phyloP scores from a whole-genome alignment of 1,140 invertebrate genomes.

The Saccostrea cuccullata region DNA sequence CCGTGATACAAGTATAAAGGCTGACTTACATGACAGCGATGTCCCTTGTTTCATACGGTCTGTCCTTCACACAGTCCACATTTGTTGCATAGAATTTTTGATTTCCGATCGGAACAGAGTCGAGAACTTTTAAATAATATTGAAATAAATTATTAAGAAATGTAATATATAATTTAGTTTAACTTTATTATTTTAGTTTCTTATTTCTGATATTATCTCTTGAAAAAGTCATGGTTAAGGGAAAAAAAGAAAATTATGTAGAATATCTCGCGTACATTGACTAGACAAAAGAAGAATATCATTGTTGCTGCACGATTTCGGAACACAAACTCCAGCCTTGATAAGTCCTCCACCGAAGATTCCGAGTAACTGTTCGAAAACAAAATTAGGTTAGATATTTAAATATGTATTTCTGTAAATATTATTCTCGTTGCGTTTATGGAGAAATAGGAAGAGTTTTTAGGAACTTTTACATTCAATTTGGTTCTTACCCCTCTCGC shows the following conservation, averaged over 20 bases:
- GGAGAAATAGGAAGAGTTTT: neutral
- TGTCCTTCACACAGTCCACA: neutral
- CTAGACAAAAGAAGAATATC: neutral
- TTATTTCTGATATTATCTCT: neutral
- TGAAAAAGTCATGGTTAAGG: neutral
- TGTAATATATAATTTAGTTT: neutral
- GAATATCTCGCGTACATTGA: neutral
- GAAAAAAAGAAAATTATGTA: neutral
- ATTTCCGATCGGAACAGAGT: neutral
- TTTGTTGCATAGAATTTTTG: neutral
- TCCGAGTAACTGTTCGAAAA: neutral
- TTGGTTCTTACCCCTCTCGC: neutral
- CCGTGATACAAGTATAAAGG: no score
- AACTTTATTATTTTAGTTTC: neutral
- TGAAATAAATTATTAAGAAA: neutral
- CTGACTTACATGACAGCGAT: neutral
- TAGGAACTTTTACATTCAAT: neutral
- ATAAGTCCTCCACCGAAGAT: neutral
- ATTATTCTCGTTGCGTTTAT: neutral
- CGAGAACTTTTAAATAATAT: neutral
- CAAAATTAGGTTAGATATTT: neutral
- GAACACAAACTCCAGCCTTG: constrained; percentile 19
- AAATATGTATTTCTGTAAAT: neutral
- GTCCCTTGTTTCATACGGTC: neutral
- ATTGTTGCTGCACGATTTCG: constrained; percentile 5